Evolutionary conservation across 2,797 vertebrate species (phyloP).

Genomic region (Buphagus erythrorhynchus): DNA sequence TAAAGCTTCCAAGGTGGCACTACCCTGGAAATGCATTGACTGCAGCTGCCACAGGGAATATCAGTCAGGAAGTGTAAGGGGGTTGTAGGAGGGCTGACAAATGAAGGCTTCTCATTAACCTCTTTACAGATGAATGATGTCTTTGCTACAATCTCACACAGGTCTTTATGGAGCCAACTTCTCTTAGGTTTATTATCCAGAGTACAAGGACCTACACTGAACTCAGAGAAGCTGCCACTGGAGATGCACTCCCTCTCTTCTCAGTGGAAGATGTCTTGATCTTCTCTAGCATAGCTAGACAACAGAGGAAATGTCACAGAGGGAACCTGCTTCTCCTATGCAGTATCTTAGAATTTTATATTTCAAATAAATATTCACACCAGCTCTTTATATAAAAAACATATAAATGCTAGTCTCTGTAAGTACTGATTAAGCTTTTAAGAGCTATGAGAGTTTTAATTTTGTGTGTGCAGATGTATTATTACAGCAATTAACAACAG

Average conservation of each 20-base stretch:
- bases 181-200: not conserved
- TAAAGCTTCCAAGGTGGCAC: not conserved
- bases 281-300: not conserved
- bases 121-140: not conserved
- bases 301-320: not conserved
- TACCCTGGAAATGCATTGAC: not conserved
- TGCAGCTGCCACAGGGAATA: not conserved
- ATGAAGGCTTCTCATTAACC: not conserved
- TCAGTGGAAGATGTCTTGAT: not conserved
- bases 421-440: not conserved
- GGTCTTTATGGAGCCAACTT: not conserved
- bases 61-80: not conserved
- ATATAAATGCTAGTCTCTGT: not conserved
- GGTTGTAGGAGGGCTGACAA: not conserved
- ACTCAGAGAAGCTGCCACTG: not conserved
- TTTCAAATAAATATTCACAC: not conserved
- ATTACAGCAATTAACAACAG: not conserved
- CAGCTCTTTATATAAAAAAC: not conserved
- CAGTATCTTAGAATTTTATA: not conserved
- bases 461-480: not conserved
- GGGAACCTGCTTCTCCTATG: not conserved
- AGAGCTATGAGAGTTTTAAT: not conserved
- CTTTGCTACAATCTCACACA: not conserved
- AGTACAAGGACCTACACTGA: not conserved
- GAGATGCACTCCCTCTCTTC: not conserved